Evolutionary conservation across 2,113 vertebrate species (phyloP).

Genomic region (Muntiacus muntjak): DNA sequence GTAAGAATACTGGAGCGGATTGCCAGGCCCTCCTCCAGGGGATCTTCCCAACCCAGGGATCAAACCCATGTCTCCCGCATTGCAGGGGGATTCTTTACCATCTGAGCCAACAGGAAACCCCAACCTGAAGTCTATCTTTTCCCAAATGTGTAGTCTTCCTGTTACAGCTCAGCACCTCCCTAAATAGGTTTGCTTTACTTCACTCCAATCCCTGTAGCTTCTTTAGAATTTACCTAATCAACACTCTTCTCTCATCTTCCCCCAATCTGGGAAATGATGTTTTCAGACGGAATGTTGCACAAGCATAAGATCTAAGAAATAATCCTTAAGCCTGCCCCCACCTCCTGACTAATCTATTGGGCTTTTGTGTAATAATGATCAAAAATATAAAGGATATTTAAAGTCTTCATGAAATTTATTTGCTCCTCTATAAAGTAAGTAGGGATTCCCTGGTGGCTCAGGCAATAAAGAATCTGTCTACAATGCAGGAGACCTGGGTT

Average conservation of each 20-base stretch:
- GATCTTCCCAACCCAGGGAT: neutral
- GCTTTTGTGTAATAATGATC: neutral
- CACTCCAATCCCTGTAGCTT: neutral
- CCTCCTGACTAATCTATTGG: neutral
- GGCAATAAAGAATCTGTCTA: neutral
- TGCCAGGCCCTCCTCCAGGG: neutral
- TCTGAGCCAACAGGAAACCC: neutral
- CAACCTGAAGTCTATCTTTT: neutral
- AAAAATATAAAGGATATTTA: neutral
- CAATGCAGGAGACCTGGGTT: neutral
- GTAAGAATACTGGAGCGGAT: neutral
- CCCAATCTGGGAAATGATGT: neutral
- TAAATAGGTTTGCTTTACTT: neutral
- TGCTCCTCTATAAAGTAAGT: neutral
- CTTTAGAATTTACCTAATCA: neutral
- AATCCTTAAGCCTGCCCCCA: neutral
- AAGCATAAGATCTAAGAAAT: neutral
- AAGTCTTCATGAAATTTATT: neutral
- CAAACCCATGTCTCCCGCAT: neutral
- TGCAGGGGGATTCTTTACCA: neutral
- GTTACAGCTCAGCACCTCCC: rapidly evolving
- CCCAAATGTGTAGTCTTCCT: neutral
- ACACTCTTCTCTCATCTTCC: neutral
- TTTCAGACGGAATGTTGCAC: neutral
- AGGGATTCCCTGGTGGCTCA: neutral